A percentile compares a stretch with the other conserved stretches of the same genome.
phyloP scores from a whole-genome alignment of 1,140 invertebrate genomes.

The Neodiprion virginianus region DNA sequence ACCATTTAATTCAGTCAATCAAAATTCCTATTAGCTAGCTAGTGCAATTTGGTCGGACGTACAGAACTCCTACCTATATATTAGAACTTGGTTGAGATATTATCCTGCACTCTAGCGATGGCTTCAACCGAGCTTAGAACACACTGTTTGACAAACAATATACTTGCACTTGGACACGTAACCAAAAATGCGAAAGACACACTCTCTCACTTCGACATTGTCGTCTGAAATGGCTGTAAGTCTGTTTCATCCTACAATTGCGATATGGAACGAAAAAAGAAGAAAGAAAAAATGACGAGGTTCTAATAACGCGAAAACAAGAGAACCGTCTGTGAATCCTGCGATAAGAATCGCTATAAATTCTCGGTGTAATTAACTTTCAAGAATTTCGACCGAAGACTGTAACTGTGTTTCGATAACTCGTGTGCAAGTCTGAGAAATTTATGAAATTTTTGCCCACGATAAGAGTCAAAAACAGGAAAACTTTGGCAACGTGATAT shows the following conservation, averaged over 20 bases:
- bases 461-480: background rate
- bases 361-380: too few species aligned
- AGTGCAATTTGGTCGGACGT: constrained; percentile 1
- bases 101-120: constrained; percentile 40
- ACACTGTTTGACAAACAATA: background rate
- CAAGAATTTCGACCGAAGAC: too few species aligned
- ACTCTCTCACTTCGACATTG: background rate
- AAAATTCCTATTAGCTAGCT: constrained; percentile 59
- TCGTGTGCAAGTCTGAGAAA: too few species aligned
- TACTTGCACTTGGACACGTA: constrained; percentile 23
- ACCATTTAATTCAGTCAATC: constrained; percentile 63
- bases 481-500: too few species aligned
- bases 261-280: background rate
- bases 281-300: background rate
- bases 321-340: background rate
- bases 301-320: background rate
- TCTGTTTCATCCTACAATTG: background rate
- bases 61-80: constrained; percentile 38
- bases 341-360: background rate
- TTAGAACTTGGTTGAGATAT: constrained; percentile 55
- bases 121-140: constrained; percentile 26
- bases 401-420: too few species aligned
- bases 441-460: background rate
- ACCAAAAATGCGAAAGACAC: background rate
- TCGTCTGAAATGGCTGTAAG: background rate